Evolutionary conservation across 2,888 invertebrate species (phyloP).

Genomic region (Drosophila subsilvestris): DNA sequence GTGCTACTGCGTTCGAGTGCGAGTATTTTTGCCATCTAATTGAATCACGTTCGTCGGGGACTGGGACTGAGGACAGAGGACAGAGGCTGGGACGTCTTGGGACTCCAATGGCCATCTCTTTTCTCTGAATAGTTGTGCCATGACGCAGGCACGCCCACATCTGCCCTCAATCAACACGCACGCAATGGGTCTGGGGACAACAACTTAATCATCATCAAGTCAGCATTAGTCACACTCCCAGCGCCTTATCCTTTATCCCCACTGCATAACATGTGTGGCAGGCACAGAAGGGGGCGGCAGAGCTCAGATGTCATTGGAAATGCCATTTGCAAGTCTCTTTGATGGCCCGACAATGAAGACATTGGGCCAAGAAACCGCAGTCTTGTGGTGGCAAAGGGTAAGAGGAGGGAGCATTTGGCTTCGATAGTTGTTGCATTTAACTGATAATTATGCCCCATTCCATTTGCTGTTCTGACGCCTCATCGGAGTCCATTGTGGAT

Average conservation of each 20-base stretch:
- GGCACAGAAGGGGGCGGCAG: slow-evolving; percentile 16
- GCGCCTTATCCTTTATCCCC: slow-evolving; percentile 62
- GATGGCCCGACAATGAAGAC: slow-evolving; percentile 66
- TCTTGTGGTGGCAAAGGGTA: slow-evolving; percentile 11
- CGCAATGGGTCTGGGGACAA: slow-evolving; percentile 57
- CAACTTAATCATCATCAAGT: slow-evolving; percentile 78
- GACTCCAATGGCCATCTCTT: slow-evolving; percentile 30
- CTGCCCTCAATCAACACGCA: slow-evolving; percentile 55
- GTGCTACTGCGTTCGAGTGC: neutral
- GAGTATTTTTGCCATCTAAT: slow-evolving; percentile 57
- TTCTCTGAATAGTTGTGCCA: slow-evolving; percentile 48
- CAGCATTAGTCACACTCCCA: slow-evolving; percentile 72
- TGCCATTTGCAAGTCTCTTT: slow-evolving; percentile 76
- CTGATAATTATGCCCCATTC: slow-evolving; percentile 68
- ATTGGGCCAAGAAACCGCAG: slow-evolving; percentile 52
- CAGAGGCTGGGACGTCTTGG: slow-evolving; percentile 48
- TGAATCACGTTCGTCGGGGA: slow-evolving; percentile 69
- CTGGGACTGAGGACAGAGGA: slow-evolving; percentile 52
- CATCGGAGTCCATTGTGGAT: neutral
- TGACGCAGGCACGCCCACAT: slow-evolving; percentile 45
- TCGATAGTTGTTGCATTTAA: slow-evolving; percentile 56
- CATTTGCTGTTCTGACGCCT: slow-evolving; percentile 51
- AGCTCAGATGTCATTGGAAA: slow-evolving; percentile 65
- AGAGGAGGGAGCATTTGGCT: slow-evolving; percentile 6
- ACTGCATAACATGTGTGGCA: slow-evolving; percentile 17